Base-by-base conservation (phyloP, 2,797 vertebrate genomes). In the Lepilemur ruficaudatus region DNA sequence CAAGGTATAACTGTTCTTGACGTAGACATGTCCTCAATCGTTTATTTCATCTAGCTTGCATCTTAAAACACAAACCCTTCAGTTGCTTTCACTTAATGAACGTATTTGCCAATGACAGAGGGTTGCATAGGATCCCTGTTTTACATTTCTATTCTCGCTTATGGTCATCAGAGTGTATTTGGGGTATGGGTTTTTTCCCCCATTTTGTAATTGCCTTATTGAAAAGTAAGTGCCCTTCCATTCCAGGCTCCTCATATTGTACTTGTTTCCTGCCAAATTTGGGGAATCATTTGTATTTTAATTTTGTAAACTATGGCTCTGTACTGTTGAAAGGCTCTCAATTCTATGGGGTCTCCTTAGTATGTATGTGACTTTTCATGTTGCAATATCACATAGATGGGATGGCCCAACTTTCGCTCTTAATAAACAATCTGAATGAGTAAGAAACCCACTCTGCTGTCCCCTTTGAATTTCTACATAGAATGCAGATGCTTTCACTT, bases 401-500 rank as follows among this genome's bases (percentile, higher is more conserved):
- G 99, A 98, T 98, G 97, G 98, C 98, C 98, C 98, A 94, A 99
- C 98, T 99, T 98, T 98, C 98, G 98, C 99, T 99, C 99, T 97
- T 98, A 99, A 99, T 99, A 99, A 99, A 99, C 97, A 95, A 99
- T 99, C 98, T 99, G 90, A 98, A 99, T 99, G 98, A 99, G 96
- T 98, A 98, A 97, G 96, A 97, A 82, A 95, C 95, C 94, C 95
- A 32, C 46, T 95, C 78, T 95, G 78, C 96, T 91, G 52, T 89
- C 96, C 76, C 75, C 25, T 97, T 96, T 98, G 92, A 92, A 87
- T 57, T 65, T 67, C 88, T 75, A 5, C 28, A 0, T 11, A 46
- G 70, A 69, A 95, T 96, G 92, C 88, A 92, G 93, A 70, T 63
- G 55, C 63, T 79, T 91, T 79, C 28, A 35, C 70, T 41, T 35